phyloP scores from a whole-genome alignment of 2,888 invertebrate species.

The Dryomyza anilis region DNA sequence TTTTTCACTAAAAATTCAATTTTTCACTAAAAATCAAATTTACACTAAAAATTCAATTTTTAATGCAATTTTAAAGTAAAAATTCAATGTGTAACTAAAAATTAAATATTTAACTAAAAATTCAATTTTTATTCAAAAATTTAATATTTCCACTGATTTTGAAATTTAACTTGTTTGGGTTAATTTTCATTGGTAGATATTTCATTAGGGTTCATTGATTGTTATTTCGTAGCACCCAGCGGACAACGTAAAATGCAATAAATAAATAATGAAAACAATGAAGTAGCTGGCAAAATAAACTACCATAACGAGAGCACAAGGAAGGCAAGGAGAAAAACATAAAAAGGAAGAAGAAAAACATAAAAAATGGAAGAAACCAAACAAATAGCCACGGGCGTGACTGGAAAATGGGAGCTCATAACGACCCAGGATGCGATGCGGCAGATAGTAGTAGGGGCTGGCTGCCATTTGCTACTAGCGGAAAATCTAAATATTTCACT shows the following conservation, averaged over 20 bases:
- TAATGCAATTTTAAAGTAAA: too few relatives aligned
- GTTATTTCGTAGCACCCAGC: too few relatives aligned
- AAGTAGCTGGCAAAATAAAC: slow-evolving; percentile 27
- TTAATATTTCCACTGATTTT: too few relatives aligned
- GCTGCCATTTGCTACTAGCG: too few relatives aligned
- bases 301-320: slow-evolving; percentile 10
- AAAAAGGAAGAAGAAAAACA: slow-evolving; percentile 5
- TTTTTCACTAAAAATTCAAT: too few relatives aligned
- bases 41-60: too few relatives aligned
- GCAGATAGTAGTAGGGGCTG: neutral
- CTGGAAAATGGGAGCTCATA: neutral
- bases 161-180: too few relatives aligned
- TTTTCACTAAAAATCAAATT: too few relatives aligned
- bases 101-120: too few relatives aligned
- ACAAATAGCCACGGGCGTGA: slow-evolving; percentile 24
- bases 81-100: too few relatives aligned
- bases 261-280: slow-evolving; percentile 32
- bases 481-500: neutral
- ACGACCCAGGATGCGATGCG: neutral
- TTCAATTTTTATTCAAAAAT: too few relatives aligned
- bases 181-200: too few relatives aligned
- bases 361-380: neutral
- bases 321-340: slow-evolving; percentile 7
- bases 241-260: slow-evolving; percentile 14
- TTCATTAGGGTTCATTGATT: neutral